Evolutionary conservation across 30 jellyfish, hydroid and myxozoan species (phyloP).

Genomic region (Sanderia malayensis): DNA sequence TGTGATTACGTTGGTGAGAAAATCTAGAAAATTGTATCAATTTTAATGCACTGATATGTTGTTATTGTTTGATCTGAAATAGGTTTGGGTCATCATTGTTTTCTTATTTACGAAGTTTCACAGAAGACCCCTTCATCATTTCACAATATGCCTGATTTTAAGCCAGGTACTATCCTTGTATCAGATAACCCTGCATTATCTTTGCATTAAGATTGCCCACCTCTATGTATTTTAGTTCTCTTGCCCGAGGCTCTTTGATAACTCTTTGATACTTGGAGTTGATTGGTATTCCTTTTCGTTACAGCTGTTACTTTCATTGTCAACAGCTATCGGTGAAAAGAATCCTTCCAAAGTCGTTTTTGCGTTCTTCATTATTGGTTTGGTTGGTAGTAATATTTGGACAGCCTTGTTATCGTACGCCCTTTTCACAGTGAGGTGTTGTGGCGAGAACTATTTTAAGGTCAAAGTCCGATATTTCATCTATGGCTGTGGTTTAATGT

Average conservation of each 20-base stretch:
- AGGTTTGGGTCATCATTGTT: slow-evolving; percentile 79
- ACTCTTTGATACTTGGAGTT: no score
- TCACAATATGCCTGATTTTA: slow-evolving; percentile 44
- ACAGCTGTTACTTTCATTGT: slow-evolving; percentile 9
- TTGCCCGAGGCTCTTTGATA: no score
- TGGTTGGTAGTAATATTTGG: slow-evolving; percentile 46
- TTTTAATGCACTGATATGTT: not conserved
- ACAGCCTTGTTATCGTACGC: slow-evolving; percentile 41
- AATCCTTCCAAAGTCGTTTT: not conserved
- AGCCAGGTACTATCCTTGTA: slow-evolving; percentile 58
- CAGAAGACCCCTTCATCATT: slow-evolving; percentile 57
- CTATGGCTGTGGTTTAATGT: slow-evolving; percentile 24
- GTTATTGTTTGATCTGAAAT: not conserved
- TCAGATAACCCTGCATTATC: no score
- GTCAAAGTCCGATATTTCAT: slow-evolving; percentile 5
- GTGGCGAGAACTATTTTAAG: slow-evolving; percentile 46
- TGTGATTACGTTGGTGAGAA: no score
- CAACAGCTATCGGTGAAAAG: slow-evolving; percentile 15
- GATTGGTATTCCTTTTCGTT: no score
- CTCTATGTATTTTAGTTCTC: no score
- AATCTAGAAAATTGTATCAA: no score
- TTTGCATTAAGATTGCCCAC: no score
- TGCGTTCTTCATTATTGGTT: slow-evolving; percentile 50
- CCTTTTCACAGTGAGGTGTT: slow-evolving; percentile 34
- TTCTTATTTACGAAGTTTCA: slow-evolving; percentile 29